Conservation (phyloP, 2,113 vertebrate genomes). For the Coptodon bakossiorum region DNA sequence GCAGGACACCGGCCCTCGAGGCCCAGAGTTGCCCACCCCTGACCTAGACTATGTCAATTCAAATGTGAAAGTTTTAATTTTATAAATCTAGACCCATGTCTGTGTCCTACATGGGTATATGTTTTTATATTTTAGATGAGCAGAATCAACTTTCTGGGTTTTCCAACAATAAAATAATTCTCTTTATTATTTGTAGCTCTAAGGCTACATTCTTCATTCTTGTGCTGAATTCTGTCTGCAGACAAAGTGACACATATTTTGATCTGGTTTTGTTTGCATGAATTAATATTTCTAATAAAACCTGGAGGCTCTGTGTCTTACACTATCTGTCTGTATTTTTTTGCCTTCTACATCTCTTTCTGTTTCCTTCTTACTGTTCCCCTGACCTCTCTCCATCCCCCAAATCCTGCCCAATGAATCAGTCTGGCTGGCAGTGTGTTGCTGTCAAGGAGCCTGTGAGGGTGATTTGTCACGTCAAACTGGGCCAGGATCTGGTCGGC, state of each 20-base stretch:
- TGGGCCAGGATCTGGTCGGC: constrained; percentile 22
- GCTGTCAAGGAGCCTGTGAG: constrained; percentile 21
- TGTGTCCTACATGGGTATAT: not conserved
- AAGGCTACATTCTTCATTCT: not conserved
- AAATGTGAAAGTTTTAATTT: not conserved
- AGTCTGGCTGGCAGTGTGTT: constrained; percentile 32
- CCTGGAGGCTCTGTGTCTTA: not conserved
- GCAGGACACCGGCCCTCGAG: too few relatives aligned
- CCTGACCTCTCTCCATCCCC: not conserved
- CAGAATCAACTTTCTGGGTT: not conserved
- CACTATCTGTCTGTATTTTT: not conserved
- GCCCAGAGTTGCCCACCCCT: too few relatives aligned
- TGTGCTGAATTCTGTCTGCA: not conserved
- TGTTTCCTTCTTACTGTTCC: not conserved
- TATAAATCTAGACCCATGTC: not conserved
- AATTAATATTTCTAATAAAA: not conserved
- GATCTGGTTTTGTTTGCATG: not conserved
- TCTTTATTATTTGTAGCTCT: not conserved
- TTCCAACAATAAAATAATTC: not conserved
- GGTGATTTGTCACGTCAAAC: constrained; percentile 43
- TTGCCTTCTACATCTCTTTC: not conserved
- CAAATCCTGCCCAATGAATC: not conserved
- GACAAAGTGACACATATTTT: not conserved
- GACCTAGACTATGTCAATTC: not conserved
- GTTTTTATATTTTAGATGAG: not conserved